Evolutionary conservation across 2,797 vertebrate genomes (phyloP), one percentile per base, ranked within the genome.

Genomic region (Malacoctenus gilli): DNA sequence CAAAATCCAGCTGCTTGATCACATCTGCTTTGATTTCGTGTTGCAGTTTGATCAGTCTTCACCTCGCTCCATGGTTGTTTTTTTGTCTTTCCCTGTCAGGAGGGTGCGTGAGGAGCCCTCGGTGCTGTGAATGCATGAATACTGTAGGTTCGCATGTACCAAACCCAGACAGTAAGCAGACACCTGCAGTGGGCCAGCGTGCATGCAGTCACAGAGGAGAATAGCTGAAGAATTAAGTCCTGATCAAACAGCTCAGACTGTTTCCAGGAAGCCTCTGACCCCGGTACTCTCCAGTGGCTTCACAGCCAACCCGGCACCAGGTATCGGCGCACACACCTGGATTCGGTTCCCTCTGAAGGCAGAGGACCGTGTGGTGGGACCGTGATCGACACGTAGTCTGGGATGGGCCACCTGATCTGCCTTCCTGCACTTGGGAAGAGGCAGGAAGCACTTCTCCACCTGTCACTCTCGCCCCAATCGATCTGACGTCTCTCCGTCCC

Each of bases 111-210:
- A 59, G 56, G 44, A 59, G 20, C 58, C 40, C 3, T 9, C 15
- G 20, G 39, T 21, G 4, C 12, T 46, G 15, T 43, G 39, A 32
- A 64, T 44, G 56, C 56, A 73, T 59, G 35, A 36, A 72, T 48
- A 34, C 49, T 72, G 19, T 71, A 53, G 52, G 40, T 60, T 57
- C 46, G 67, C 28, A 68, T 80, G 61, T 59, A n/a, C n/a, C n/a
- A 74, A 63, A 72, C 62, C 62, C 69, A 79, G 76, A 76, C 79
- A 57, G 59, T 19, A 47, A 61, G 69, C 75, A 81, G 71, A 81
- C 70, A 79, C 74, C 77, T 82, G 76, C 79, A 80, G 63, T 79
- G 63, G 58, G 34, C 41, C 32, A 28, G 14, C 22, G 42, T 63
- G 71, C 59, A 66, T 68, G 35, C 47, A 60, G 63, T 50, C 61